Conservation (phyloP, 2,113 vertebrate species). For the Rhea pennata region DNA sequence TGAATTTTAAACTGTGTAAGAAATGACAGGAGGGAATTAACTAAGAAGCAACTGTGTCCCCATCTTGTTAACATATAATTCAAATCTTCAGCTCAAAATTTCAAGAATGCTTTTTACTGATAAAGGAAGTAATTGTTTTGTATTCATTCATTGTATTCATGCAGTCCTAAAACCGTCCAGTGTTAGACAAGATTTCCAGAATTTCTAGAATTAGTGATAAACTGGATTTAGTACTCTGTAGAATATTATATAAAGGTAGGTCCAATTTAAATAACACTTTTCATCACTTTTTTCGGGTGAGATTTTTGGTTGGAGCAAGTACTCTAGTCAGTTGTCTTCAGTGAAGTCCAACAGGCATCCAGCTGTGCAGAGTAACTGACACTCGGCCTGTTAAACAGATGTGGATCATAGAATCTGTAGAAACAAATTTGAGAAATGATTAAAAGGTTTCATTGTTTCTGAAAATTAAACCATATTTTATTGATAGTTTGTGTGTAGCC, state of each 20-base stretch:
- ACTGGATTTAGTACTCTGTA: fast-evolving
- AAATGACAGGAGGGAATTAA: background rate
- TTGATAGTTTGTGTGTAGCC: background rate
- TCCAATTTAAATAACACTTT: background rate
- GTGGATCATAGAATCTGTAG: too few relatives aligned
- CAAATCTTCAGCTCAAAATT: fast-evolving
- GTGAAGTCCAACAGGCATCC: too few relatives aligned
- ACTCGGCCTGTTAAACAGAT: too few relatives aligned
- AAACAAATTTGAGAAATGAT: too few relatives aligned
- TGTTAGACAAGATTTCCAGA: too few relatives aligned
- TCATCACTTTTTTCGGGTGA: background rate
- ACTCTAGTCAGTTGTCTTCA: background rate
- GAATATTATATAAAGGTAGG: background rate
- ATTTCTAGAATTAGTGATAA: fast-evolving
- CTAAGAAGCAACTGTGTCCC: fast-evolving
- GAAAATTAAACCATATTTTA: background rate
- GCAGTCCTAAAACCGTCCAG: too few relatives aligned
- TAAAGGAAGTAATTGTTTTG: background rate
- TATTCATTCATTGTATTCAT: background rate
- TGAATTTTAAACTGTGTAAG: background rate
- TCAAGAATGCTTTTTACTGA: background rate
- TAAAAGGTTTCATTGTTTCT: background rate
- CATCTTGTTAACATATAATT: background rate
- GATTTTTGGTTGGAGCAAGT: background rate
- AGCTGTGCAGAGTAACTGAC: too few relatives aligned